Evolutionary conservation across 2,797 vertebrate genomes (phyloP).

Genomic region (Lithobates sylvaticus): DNA sequence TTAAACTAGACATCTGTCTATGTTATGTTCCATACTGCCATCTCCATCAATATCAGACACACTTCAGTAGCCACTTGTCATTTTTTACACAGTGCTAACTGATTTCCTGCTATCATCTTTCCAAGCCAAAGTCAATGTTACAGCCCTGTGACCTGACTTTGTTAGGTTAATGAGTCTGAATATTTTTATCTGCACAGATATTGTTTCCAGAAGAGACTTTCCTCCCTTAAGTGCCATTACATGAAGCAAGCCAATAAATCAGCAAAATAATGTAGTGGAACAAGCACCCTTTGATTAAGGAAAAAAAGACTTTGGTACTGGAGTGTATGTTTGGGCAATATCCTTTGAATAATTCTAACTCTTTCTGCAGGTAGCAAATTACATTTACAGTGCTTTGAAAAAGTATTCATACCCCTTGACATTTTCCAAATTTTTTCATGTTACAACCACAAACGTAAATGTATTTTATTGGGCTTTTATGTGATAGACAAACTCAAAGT

Average conservation of each 20-base stretch:
- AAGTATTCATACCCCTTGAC: no score
- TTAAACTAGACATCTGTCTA: neutral
- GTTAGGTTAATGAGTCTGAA: neutral
- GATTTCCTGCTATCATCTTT: conserved; percentile 11
- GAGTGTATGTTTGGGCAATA: no score
- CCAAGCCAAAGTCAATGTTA: neutral
- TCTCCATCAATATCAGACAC: conserved; percentile 23
- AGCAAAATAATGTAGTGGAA: neutral
- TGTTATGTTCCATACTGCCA: conserved; percentile 1
- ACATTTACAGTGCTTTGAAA: no score
- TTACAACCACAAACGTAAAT: no score
- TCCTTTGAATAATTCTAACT: no score
- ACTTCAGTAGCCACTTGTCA: neutral
- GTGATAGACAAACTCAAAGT: no score
- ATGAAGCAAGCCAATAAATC: no score
- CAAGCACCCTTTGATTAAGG: neutral
- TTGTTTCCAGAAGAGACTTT: neutral
- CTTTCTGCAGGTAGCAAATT: no score
- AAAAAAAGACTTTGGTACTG: no score
- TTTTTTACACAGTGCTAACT: conserved; percentile 15
- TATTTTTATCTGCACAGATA: neutral
- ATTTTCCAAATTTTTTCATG: no score
- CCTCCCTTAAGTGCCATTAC: no score
- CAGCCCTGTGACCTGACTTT: neutral
- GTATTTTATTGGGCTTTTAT: no score